A percentile compares a stretch with the other conserved stretches of the same genome.
Conservation (phyloP, 2,797 vertebrate species). For the Chromis chromis region DNA sequence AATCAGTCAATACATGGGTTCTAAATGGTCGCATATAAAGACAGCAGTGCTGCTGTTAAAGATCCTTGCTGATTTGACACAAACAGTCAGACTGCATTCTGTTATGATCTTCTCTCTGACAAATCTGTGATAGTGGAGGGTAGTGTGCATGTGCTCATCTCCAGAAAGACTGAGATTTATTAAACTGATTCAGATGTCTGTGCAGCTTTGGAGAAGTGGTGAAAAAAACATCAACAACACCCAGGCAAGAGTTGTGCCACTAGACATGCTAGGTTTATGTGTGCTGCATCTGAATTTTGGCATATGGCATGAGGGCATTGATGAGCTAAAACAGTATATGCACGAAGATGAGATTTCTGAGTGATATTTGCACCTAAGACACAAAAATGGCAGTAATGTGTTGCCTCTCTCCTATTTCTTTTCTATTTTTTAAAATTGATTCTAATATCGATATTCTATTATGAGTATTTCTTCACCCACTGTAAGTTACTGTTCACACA, state of each 20-base stretch:
- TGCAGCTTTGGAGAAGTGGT: too few relatives aligned
- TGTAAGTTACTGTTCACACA: too few relatives aligned
- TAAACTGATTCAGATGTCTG: neutral
- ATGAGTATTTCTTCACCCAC: too few relatives aligned
- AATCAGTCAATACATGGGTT: too few relatives aligned
- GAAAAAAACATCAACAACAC: too few relatives aligned
- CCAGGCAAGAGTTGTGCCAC: too few relatives aligned
- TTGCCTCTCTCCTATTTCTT: neutral
- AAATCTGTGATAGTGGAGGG: neutral
- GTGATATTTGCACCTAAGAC: neutral
- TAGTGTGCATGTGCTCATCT: neutral
- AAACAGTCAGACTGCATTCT: slow-evolving; percentile 11
- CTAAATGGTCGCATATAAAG: neutral
- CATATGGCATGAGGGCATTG: too few relatives aligned
- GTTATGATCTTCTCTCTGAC: neutral
- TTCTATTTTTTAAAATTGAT: neutral
- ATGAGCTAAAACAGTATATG: too few relatives aligned
- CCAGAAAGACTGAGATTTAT: neutral
- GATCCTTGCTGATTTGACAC: neutral
- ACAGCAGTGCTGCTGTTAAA: neutral
- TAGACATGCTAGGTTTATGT: too few relatives aligned
- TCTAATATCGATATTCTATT: neutral
- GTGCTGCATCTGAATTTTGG: too few relatives aligned
- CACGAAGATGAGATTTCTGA: neutral
- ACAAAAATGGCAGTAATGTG: neutral